phyloP scores from a whole-genome alignment of 2,797 vertebrate species.

The Acropternis orthonyx region DNA sequence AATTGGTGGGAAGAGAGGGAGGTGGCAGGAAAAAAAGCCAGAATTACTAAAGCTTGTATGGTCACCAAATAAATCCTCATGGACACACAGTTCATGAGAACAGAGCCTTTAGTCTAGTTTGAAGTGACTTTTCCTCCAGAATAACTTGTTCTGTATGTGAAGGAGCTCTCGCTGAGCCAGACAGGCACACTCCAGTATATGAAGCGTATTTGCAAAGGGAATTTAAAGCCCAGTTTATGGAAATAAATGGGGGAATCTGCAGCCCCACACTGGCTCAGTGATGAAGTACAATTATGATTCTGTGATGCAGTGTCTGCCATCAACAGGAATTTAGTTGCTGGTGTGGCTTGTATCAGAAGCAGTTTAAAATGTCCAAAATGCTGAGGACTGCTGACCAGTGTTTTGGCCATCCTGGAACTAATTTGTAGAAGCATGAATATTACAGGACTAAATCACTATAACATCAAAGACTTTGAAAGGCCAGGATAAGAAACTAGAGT shows the following conservation, averaged over 20 bases:
- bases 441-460: not conserved
- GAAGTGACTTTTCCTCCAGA: slow-evolving; percentile 18
- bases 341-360: not conserved
- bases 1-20: slow-evolving; percentile 19
- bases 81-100: not conserved
- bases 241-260: not conserved
- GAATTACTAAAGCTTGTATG: not conserved
- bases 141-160: not conserved
- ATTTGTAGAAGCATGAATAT: not conserved
- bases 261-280: not conserved
- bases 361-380: not conserved
- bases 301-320: not conserved
- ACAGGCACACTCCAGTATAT: no score
- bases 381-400: not conserved
- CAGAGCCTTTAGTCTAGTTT: not conserved
- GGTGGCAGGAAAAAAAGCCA: not conserved
- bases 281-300: not conserved
- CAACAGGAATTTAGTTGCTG: not conserved
- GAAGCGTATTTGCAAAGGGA: not conserved
- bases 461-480: not conserved
- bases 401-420: not conserved
- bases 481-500: not conserved
- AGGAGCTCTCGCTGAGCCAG: not conserved
- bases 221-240: not conserved
- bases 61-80: slow-evolving; percentile 15